Conservation (phyloP, 2,888 invertebrate species). For the Branchipolynoe longqiensis region DNA sequence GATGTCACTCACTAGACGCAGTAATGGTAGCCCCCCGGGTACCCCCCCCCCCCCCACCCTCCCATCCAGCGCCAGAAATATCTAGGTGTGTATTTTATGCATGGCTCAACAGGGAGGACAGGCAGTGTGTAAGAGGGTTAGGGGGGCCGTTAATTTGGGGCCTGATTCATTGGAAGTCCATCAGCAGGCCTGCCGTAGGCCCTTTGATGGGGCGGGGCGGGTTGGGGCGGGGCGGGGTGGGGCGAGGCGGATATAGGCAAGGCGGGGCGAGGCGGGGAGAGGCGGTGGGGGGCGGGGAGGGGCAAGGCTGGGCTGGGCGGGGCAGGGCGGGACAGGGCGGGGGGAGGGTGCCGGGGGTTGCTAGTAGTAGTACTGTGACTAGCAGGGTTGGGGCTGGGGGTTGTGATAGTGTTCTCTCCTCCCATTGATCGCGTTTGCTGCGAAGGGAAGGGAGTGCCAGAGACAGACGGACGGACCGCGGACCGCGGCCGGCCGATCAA, state of each 20-base stretch:
- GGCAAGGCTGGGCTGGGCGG: neutral
- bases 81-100: neutral
- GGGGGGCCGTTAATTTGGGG: conserved; percentile 36
- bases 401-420: conserved; percentile 11
- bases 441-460: neutral
- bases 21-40: too few species aligned
- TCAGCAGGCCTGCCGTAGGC: neutral
- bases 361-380: too few species aligned
- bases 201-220: neutral
- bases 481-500: conserved; percentile 20
- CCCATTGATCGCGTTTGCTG: conserved; percentile 31
- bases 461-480: conserved; percentile 19
- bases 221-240: neutral
- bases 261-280: neutral
- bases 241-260: neutral
- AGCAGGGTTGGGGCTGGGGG: neutral
- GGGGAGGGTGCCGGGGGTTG: too few species aligned
- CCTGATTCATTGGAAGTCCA: conserved; percentile 12
- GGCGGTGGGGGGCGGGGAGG: neutral
- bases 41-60: neutral
- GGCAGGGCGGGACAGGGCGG: too few species aligned
- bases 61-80: neutral
- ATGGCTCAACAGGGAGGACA: neutral
- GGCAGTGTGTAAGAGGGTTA: neutral
- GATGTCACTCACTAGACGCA: too few species aligned